Evolutionary conservation across 2,888 invertebrate species (phyloP), one percentile per base, ranked within the genome.

Genomic region (Eupithecia abbreviata): DNA sequence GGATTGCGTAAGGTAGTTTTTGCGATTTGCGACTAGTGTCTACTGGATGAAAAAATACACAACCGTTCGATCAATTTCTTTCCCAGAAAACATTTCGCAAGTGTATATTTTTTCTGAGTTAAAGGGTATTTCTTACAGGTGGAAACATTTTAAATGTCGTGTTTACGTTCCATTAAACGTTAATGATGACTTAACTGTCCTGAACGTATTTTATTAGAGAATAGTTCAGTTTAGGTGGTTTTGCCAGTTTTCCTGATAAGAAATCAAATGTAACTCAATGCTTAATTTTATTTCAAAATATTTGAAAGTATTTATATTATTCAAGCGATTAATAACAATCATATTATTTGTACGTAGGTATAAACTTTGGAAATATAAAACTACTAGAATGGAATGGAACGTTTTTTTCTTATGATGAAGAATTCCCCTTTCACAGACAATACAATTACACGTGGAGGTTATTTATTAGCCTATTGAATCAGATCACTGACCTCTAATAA

Each of bases 111-210:
- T 66, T 66, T 42, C 66, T 7, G 66, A 42, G 3, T 42, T 2
- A 2, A 12, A 3, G 66, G 66, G 42, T 66, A 9, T 42, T 66
- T 66, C 42, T 15, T 66, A 13, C 6, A 71, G 66, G 10, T 58
- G 74, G 74, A 62, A 58, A 71, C 74, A 62, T 70, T 51, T 51
- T 45, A 58, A 41, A 47, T 15, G 7, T 10, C 66, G 30, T 4
- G 7, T 30, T 62, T 66, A 66, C 58, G 73, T 58, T 73, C 73
- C 73, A 30, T 68, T 73, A 18, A 45, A 73, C 73, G 51, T 30
- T 7, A 43, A 66, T 42, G 66, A 10, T 18, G n/a, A n/a, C 0
- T 58, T 3, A 2, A 30, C 62, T 12, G 10, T 62, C 18, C 3
- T 62, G 10, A 30, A 62, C 2, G 10, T 4, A 30, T 4, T 58